These are phyloP conservation scores for Falco novaeseelandiae DNA, from an alignment of 2,797 vertebrate species.

Conservation along the genomic window DNA sequence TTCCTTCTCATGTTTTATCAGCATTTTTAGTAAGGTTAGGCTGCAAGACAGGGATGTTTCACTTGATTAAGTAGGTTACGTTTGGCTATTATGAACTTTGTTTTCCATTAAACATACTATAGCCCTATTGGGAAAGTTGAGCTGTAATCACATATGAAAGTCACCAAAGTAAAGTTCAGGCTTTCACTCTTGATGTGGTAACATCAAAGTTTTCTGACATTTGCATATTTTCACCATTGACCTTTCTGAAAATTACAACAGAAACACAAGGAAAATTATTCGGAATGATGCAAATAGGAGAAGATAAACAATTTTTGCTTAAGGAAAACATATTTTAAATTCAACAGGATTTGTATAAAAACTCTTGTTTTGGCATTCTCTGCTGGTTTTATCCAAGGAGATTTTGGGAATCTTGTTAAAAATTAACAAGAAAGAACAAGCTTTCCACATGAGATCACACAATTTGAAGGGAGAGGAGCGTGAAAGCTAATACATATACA, in stretches of 20 bases:
- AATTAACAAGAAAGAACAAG: neutral
- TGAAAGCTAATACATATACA: neutral
- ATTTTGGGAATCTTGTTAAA: neutral
- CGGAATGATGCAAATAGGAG: neutral
- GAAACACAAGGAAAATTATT: conserved; percentile 6
- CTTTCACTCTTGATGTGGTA: conserved; percentile 6
- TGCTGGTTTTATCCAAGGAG: neutral
- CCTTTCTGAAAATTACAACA: neutral
- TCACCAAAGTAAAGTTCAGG: conserved; percentile 26
- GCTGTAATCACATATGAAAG: neutral
- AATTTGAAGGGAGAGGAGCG: neutral
- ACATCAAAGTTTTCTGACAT: neutral
- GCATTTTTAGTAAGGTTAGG: neutral
- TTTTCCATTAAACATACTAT: conserved; percentile 45
- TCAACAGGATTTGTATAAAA: neutral
- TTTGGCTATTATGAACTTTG: neutral
- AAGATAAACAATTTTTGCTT: neutral
- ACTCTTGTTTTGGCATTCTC: neutral
- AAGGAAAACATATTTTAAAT: neutral
- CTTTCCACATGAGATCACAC: neutral
- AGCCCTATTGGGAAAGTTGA: neutral
- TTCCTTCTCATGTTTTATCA: neutral
- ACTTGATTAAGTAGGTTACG: neutral
- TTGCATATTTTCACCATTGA: conserved; percentile 45
- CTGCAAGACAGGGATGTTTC: neutral